Evolutionary conservation across 2,888 invertebrate species (phyloP).

Genomic region (Sepiola atlantica): DNA sequence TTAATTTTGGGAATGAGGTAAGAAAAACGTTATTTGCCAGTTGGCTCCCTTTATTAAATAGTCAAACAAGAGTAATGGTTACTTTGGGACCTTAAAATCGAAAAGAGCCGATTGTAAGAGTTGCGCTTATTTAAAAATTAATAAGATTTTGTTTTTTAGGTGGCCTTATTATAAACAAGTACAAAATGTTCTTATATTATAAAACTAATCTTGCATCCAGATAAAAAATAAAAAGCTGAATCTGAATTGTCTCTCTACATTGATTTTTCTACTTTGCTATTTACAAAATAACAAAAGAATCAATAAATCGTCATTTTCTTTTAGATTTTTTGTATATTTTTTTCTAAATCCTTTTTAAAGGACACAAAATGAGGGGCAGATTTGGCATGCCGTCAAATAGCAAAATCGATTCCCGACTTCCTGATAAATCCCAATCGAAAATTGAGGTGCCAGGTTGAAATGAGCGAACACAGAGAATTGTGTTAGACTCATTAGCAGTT

Average conservation of each 20-base stretch:
- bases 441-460: background rate
- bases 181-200: background rate
- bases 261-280: background rate
- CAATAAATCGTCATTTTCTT: background rate
- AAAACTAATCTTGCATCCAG: background rate
- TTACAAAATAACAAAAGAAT: background rate
- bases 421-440: background rate
- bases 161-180: too few relatives aligned
- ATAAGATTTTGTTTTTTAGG: too few relatives aligned
- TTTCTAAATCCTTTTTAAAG: background rate
- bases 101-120: too few relatives aligned
- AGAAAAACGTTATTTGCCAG: too few relatives aligned
- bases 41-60: too few relatives aligned
- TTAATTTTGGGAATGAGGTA: too few relatives aligned
- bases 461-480: background rate
- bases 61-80: too few relatives aligned
- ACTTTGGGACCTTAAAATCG: too few relatives aligned
- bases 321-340: background rate
- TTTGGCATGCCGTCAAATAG: background rate
- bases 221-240: background rate
- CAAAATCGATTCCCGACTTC: background rate
- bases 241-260: background rate
- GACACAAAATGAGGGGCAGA: background rate
- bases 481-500: background rate
- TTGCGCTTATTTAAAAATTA: too few relatives aligned